Evolutionary conservation across 2,797 vertebrate species (phyloP), one percentile per base, ranked within the genome.

Genomic region (Platyrinchus mystaceus): DNA sequence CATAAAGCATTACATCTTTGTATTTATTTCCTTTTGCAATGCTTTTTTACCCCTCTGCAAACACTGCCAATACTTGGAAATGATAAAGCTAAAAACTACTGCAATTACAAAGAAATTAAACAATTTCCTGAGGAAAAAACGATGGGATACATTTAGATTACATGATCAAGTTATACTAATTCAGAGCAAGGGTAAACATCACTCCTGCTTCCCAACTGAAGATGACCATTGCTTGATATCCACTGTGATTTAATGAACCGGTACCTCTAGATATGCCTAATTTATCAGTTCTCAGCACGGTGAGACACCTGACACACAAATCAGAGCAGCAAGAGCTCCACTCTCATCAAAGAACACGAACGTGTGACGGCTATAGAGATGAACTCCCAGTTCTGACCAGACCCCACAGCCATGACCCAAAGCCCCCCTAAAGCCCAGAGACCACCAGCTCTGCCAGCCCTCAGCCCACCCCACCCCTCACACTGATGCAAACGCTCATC

Each of bases 281-380:
- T 19, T 32, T 23, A 2, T 1, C 22, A 8, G 34, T 2, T 30
- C 83, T 20, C 43, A 84, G 56, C 26, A 24, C 87, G 28, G 14
- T 3, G 9, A 43, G 84, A 70, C 84, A 30, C 20, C 36, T 6
- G 37, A 81, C 10, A 21, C 12, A 46, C 47, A 69, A 39, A 19
- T 19, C 18, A 80, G 23, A 55, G 27, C 16, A 30, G 64, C 24
- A 32, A 58, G 69, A 79, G 5, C 6, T 13, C 56, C 64, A 32
- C 24, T 7, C 69, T 21, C 60, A 77, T 41, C 62, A 41, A 39
- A 27, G 46, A 6, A 34, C 37, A 41, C 41, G 47, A 46, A 14
- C 1, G 1, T 0, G 7, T 0, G 15, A 12, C 9, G 43, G 19
- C 10, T 1, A 0, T 0, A 58, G 64, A 32, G 73, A 10, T 7